Evolutionary conservation across 64 coral and sea anemone species (phyloP).

Genomic region (Stylophora pistillata): DNA sequence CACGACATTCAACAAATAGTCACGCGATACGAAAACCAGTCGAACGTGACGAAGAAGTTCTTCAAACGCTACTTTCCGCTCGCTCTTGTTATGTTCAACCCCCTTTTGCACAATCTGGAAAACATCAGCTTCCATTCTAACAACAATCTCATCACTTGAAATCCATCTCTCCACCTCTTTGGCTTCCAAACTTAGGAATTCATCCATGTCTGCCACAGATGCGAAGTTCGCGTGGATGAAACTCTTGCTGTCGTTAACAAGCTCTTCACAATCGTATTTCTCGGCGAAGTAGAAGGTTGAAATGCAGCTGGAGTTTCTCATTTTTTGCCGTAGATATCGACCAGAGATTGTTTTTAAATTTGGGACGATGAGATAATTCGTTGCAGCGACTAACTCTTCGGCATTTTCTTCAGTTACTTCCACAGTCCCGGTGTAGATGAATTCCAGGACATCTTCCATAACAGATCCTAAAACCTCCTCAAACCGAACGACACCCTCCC

Average conservation of each 20-base stretch:
- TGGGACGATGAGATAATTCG: neutral
- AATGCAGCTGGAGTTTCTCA: neutral
- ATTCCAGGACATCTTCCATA: neutral
- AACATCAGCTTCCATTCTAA: neutral
- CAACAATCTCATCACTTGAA: neutral
- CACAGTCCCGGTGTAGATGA: neutral
- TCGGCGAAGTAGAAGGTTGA: neutral
- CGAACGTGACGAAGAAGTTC: neutral
- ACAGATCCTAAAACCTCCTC: neutral
- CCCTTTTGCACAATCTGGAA: neutral
- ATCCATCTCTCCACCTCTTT: conserved; percentile 1
- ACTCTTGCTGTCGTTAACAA: neutral
- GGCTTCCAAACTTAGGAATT: neutral
- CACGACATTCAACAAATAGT: neutral
- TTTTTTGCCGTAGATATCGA: neutral
- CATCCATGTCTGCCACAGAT: neutral
- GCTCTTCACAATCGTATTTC: neutral
- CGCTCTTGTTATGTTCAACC: neutral
- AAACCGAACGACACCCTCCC: neutral
- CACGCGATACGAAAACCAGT: neutral
- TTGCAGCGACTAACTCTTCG: neutral
- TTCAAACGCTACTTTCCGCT: neutral
- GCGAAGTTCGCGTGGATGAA: neutral
- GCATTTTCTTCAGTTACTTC: neutral
- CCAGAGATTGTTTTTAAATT: neutral